Conservation (phyloP, 2,888 invertebrate genomes). For the Eilema griseolum region DNA sequence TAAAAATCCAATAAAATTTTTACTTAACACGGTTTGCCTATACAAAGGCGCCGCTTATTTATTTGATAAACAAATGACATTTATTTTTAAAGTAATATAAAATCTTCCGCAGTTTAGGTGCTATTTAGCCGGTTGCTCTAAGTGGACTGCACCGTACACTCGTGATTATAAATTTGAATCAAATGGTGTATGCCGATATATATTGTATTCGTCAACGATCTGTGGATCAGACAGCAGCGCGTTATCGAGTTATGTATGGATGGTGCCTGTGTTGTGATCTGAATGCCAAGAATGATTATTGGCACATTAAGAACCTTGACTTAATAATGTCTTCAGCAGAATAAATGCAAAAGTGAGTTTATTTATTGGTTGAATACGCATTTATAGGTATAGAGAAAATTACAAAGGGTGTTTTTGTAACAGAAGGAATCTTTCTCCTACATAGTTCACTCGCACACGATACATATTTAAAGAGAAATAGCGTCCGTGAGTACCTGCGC, state of each 20-base stretch:
- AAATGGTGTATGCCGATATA: background rate
- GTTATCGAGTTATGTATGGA: background rate
- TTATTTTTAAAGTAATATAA: no score
- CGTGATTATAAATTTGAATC: background rate
- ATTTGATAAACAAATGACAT: background rate
- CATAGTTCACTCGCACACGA: background rate
- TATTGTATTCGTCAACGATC: background rate
- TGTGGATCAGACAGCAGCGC: background rate
- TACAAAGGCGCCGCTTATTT: background rate
- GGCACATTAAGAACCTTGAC: no score
- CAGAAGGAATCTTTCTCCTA: background rate
- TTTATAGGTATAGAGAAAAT: background rate
- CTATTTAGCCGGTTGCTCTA: no score
- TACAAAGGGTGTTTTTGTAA: background rate
- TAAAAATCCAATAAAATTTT: background rate
- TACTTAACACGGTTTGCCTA: no score
- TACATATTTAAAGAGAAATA: constrained; percentile 3
- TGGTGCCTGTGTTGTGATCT: background rate
- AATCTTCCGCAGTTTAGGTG: no score
- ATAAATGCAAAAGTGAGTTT: background rate
- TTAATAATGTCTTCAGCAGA: no score
- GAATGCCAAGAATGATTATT: background rate
- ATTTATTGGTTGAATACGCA: background rate
- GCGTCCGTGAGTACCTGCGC: constrained; percentile 2
- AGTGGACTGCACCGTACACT: no score